phyloP scores from a whole-genome alignment of 2,888 invertebrate genomes.

The Corythucha ciliata region DNA sequence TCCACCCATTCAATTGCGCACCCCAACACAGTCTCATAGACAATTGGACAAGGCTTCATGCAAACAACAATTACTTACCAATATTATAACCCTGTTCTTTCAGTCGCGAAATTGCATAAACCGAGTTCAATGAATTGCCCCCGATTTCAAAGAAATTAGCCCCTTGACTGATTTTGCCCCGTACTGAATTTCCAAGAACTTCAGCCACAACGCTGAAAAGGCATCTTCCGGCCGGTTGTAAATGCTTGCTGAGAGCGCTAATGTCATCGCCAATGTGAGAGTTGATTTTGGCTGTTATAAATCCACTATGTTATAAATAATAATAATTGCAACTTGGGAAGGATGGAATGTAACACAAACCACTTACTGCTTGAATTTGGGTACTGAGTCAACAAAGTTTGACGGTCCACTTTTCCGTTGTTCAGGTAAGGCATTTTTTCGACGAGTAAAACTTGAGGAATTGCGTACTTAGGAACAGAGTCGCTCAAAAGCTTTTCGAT shows the following conservation, averaged over 20 bases:
- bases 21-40: no score
- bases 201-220: conserved; percentile 66
- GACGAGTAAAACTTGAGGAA: conserved; percentile 64
- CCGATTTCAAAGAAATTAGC: conserved; percentile 74
- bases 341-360: no score
- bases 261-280: no score
- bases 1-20: no score
- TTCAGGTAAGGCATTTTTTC: conserved; percentile 69
- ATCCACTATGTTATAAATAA: no score
- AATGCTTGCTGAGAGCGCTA: conserved; percentile 28
- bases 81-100: conserved; percentile 68
- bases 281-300: no score
- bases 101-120: conserved; percentile 67
- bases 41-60: no score
- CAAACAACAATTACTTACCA: no score
- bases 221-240: conserved; percentile 53
- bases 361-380: conserved; percentile 54
- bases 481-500: conserved; percentile 56
- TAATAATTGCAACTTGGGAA: no score
- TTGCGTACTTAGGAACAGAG: conserved; percentile 64
- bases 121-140: conserved; percentile 78
- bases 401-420: conserved; percentile 80
- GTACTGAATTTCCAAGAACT: conserved; percentile 49
- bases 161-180: conserved; percentile 52
- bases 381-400: conserved; percentile 62